Evolutionary conservation across 2,888 invertebrate species (phyloP), one percentile per base, ranked within the genome.

Genomic region (Eupithecia tripunctaria): DNA sequence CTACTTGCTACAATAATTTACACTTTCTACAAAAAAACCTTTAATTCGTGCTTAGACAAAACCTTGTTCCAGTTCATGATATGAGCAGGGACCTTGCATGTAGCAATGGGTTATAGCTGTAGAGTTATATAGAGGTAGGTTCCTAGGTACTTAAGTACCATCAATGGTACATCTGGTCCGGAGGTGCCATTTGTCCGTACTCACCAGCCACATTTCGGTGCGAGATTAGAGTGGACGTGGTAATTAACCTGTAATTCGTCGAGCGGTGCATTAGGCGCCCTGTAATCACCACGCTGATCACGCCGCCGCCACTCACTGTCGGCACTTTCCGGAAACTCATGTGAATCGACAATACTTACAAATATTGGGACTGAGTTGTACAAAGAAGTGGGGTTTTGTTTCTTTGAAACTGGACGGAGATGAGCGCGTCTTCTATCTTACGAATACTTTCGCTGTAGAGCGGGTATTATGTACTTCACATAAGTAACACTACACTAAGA

Each of bases 201-300:
- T 56, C 56, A 1, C 60, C 60, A 60, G 63, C 12, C 29, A 60
- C 56, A 38, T 67, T 41, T 67, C 62, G 51, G 29, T 14, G 25
- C 29, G 56, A 66, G 73, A 71, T 70, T 70, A 41, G 56, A 59
- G 68, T 63, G 47, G 21, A 27, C 70, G 8, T 66, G 66, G 63
- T 75, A 75, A 75, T 75, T 75, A 75, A 59, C 71, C 36, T 63
- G 67, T 72, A 74, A 71, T 72, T 74, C 68, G 78, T 76, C 77
- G 73, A 78, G 74, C 70, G 29, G 78, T 86, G 84, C 86, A 87
- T 88, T 88, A 88, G 86, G 78, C 72, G 83, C 81, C 78, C 86
- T 86, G 82, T 86, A 88, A 89, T 88, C 85, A 84, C 72, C 74
- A 78, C 73, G 84, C 83, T 85, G 85, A 85, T 83, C 87, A 86